Evolutionary conservation across 1,140 invertebrate species (phyloP).

Genomic region (Neocloeon triangulifer): DNA sequence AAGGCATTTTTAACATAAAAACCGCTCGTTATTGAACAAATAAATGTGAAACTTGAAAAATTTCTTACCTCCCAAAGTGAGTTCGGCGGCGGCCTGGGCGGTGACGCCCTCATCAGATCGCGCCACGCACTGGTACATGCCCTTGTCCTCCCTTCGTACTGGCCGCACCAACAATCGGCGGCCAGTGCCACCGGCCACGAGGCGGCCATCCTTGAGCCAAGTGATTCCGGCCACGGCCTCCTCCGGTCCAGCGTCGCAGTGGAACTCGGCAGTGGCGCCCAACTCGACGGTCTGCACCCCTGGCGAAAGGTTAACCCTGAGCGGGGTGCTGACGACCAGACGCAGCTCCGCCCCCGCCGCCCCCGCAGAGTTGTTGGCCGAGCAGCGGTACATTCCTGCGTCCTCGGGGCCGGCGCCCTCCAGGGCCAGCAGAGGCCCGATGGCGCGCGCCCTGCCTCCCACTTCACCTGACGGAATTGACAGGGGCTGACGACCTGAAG

Average conservation of each 20-base stretch:
- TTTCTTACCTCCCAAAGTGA: constrained; percentile 53
- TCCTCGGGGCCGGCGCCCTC: constrained; percentile 46
- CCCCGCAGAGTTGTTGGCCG: constrained; percentile 40
- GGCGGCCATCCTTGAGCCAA: constrained; percentile 56
- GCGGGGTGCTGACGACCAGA: constrained; percentile 36
- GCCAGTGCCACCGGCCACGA: constrained; percentile 24
- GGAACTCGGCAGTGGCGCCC: constrained; percentile 50
- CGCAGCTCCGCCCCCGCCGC: constrained; percentile 42
- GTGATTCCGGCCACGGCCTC: constrained; percentile 8
- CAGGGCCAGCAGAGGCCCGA: constrained; percentile 43
- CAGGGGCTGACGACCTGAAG: constrained; percentile 31
- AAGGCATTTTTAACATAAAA: too few relatives aligned
- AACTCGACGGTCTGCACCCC: constrained; percentile 48
- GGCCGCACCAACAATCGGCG: constrained; percentile 34
- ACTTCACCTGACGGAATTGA: constrained; percentile 28
- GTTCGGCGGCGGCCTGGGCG: constrained; percentile 54
- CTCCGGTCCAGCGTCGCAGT: constrained; percentile 22
- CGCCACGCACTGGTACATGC: constrained; percentile 72
- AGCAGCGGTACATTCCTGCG: constrained; percentile 40
- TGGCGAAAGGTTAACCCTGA: constrained; percentile 45
- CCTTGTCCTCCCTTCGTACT: constrained; percentile 50
- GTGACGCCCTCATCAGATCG: constrained; percentile 47
- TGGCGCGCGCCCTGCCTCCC: constrained; percentile 26
- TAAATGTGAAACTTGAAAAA: too few relatives aligned
- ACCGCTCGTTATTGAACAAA: too few relatives aligned